phyloP scores from a whole-genome alignment of 1,140 invertebrate genomes.

The Caenorhabditis elegans region WBcel235 BX284602.5:6699001-6699500 shows the following conservation, averaged over 20 bases:
- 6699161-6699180: not conserved
- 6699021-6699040: not conserved
- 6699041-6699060: slow-evolving; percentile 6
- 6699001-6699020: slow-evolving; percentile 9
- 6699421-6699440: no score
- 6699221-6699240: slow-evolving; percentile 12
- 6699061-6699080: slow-evolving; percentile 11
- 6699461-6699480: no score
- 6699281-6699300: not conserved
- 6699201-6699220: not conserved
- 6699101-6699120: not conserved
- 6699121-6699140: not conserved
- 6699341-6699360: not conserved
- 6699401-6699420: no score
- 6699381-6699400: no score
- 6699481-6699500: not conserved
- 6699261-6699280: slow-evolving; percentile 3
- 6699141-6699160: no score
- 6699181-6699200: not conserved
- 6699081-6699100: not conserved
- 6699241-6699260: slow-evolving; percentile 22
- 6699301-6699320: slow-evolving; percentile 26
- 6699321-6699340: slow-evolving; percentile 9
- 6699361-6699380: no score
- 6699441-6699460: no score